Evolutionary conservation across 2,888 invertebrate species (phyloP), one percentile per base, ranked within the genome.

Genomic region (Caenorhabditis sp.): DNA sequence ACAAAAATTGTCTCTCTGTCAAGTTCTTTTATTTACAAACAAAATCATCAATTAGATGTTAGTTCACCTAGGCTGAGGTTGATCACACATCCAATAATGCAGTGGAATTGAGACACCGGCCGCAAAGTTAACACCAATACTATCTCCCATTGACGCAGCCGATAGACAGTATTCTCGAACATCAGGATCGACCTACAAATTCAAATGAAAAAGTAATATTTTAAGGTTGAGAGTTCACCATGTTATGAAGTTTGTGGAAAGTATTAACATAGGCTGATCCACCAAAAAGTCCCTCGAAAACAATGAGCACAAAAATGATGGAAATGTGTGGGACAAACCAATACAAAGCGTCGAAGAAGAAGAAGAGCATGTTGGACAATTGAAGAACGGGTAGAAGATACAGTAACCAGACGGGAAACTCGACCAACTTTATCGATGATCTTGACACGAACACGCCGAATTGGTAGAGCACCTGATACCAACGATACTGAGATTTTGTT

Each of bases 211-310:
- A 31, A n/a, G n/a, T n/a, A n/a, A n/a, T n/a, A n/a, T n/a, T n/a
- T n/a, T n/a, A n/a, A n/a, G n/a, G n/a, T n/a, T n/a, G n/a, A n/a
- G 31, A 6, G 31, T 60, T 14, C 19, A 92, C 92, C 89, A 92
- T 92, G 81, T 91, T 90, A 27, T 92, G 90, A 87, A 94, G 92
- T 81, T 90, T 91, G 86, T 93, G 92, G 88, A 93, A 94, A 3
- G 94, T 93, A 84, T 94, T 94, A 21, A 93, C 93, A 88, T 93
- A 93, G 5, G 93, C 92, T 10, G 91, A 91, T 57, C 93, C 93
- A 43, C 93, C 93, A 59, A 93, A 87, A 10, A 93, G 88, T 0
- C 93, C 93, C 88, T 93, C 93, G 91, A 91, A 93, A 19, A 93
- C 87, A 37, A 92, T 91, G 53, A 93, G 88, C 1, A 88, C 89